Evolutionary conservation across 2,797 vertebrate species (phyloP), one percentile per base, ranked within the genome.

Genomic region (Cercopithecus petaurista): DNA sequence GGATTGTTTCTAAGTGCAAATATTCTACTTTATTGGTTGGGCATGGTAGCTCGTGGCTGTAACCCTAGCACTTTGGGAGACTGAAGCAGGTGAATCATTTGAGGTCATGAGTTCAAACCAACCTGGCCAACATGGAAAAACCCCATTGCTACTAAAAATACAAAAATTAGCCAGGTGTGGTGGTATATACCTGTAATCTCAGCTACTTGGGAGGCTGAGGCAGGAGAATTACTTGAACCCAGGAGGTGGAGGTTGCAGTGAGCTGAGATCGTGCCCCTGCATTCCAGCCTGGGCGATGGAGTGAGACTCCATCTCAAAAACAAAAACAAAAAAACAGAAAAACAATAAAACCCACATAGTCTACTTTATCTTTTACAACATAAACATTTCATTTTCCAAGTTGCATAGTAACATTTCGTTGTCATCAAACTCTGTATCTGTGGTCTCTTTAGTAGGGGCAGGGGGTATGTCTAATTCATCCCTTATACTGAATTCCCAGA

Each of bases 311-410:
- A n/a, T 67, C 61, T 67, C 61, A 33, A 64, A 64, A 64, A 33
- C 61, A 33, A 64, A 64, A 64, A 17, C 61, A 85, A 86, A 59
- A 50, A 89, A 39, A n/a, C 30, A 82, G 84, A 93, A 90, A 81
- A 75, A 81, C 26, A 91, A 52, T 86, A 39, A 46, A 76, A 33
- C 22, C 21, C n/a, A 88, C 33, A 64, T 17, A 64, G 30, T 64
- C 3, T 15, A 33, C 43, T 80, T 96, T 89, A 73, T 90, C n/a
- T 94, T 94, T 94, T 76, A 93, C 9, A 89, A 26, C 43, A 46
- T 57, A 92, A 86, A 8, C 7, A 17, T 7, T 81, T 91, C 22
- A 48, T 76, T 88, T 93, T 59, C 41, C 46, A 80, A 61, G 59
- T 77, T 97, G 9, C 28, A 57, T 8, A 33, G 50, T 77, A 80